Base-by-base conservation (phyloP, 2,888 invertebrate species). In the Gonocerus acuteangulatus region DNA sequence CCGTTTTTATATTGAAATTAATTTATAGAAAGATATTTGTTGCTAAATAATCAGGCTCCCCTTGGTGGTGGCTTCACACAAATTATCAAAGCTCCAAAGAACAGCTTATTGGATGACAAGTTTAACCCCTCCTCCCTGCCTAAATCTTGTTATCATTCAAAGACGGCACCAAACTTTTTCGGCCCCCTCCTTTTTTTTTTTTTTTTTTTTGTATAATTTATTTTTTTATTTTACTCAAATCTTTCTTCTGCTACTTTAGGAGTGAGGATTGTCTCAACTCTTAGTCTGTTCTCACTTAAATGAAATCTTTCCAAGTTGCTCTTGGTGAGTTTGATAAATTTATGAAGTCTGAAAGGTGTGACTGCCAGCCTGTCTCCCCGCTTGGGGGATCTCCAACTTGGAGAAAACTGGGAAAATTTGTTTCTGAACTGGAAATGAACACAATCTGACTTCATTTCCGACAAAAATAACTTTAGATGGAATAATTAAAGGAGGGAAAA, bases 131-230 rank as follows among this genome's bases (percentile, higher is more conserved):
- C 32, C 23, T 51, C 23, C 19, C 32, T 51, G 32, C n/a, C n/a
- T n/a, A 51, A 51, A 51, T 51, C 51, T 51, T 51, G 51, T 51
- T 51, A 51, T 51, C 51, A 51, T 19, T 27, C 32, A 32, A 2
- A 51, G 51, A 32, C 51, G 32, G 51, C 23, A 34, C 51, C 16
- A 27, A 51, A 51, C 32, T n/a, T 27, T 51, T 51, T 18, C 15
- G 2, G 15, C 16, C 18, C 49, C 27, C 2, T 18, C 32, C 11
- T 32, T 32, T 11, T 32, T 32, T 32, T 11, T 32, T 32, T 32
- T 32, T 9, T 32, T 9, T 9, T 32, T 32, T 32, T 32, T 32
- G 6, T 32, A 9, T 32, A 11, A 9, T 11, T 32, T 32, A 11
- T 32, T 6, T 32, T 9, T 9, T 11, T 32, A 6, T 11, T 32